A percentile compares a stretch with the other conserved stretches of the same genome.
These are phyloP conservation scores for Himalopsyche phryganea DNA, from an alignment of 1,140 invertebrate species.

Conservation along the genomic window DNA sequence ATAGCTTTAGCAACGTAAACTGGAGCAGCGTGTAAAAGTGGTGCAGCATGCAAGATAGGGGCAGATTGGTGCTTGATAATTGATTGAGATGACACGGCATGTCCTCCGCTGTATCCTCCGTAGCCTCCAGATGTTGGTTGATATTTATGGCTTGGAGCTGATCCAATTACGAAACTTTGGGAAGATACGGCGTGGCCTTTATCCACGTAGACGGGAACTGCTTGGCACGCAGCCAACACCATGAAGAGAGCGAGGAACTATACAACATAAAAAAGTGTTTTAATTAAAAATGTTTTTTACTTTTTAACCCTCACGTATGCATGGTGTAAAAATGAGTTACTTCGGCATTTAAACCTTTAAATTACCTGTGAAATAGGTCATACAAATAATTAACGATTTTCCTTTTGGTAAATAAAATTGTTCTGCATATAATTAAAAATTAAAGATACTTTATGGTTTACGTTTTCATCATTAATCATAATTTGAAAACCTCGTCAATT, in stretches of 20 bases:
- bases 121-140: background rate
- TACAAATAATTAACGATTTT: too few species aligned
- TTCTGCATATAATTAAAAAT: too few species aligned
- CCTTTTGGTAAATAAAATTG: too few species aligned
- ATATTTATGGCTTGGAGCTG: constrained; percentile 6
- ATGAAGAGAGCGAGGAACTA: background rate
- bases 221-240: background rate
- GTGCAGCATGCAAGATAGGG: background rate
- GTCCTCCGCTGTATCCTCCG: background rate
- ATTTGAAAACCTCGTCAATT: too few species aligned
- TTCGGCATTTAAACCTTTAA: too few species aligned
- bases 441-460: too few species aligned
- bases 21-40: background rate
- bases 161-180: constrained; percentile 16
- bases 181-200: constrained; percentile 14
- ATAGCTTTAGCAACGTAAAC: background rate
- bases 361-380: too few species aligned
- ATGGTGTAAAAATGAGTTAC: too few species aligned
- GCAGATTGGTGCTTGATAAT: constrained; percentile 6
- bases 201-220: background rate
- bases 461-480: too few species aligned
- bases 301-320: too few species aligned
- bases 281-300: too few species aligned
- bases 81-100: constrained; percentile 15
- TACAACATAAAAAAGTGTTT: too few species aligned